Evolutionary conservation across 2,113 vertebrate species (phyloP), one percentile per base, ranked within the genome.

Genomic region (Onychostoma macrolepis): DNA sequence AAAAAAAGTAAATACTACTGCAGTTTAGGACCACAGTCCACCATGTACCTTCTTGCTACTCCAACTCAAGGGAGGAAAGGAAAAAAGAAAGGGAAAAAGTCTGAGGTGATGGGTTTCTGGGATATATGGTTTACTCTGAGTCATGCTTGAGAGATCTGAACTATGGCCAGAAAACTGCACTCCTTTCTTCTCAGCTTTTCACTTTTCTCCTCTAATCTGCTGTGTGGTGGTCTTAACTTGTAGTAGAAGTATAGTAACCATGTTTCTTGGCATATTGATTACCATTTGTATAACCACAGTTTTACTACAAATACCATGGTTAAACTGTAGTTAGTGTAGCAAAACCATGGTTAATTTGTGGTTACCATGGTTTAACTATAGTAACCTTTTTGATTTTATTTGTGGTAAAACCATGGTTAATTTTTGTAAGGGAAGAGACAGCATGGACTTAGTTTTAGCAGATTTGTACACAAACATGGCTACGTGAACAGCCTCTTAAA

Each of bases 81-180:
- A 7, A 21, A 2, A 63, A 65, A 65, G 80, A 48, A 77, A 11
- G 24, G 53, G 6, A 33, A 4, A 63, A 65, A 65, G 80, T 33
- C 17, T 53, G 76, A 78, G 45, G 28, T 78, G n/a, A 83, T 50
- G 26, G 61, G 26, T 24, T 69, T 69, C 80, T 82, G 61, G 80
- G 5, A 24, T 43, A 82, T 69, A 30, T 65, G 58, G 13, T 81
- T 65, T 81, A 41, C 36, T 61, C 58, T 0, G 58, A 45, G 56
- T 65, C 58, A 81, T 45, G 61, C 80, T 45, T 5, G 38, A 67
- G 58, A 65, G 24, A 65, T 67, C 12, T 65, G 61, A 69, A 45
- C 61, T 82, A 10, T 65, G 19, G 63, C 28, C 63, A 30, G 26
- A 69, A 69, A 69, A 21, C 38, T 45, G 61, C n/a, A 69, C 43